phyloP scores from a whole-genome alignment of 1,140 invertebrate species.

The Octopus bimaculoides region DNA sequence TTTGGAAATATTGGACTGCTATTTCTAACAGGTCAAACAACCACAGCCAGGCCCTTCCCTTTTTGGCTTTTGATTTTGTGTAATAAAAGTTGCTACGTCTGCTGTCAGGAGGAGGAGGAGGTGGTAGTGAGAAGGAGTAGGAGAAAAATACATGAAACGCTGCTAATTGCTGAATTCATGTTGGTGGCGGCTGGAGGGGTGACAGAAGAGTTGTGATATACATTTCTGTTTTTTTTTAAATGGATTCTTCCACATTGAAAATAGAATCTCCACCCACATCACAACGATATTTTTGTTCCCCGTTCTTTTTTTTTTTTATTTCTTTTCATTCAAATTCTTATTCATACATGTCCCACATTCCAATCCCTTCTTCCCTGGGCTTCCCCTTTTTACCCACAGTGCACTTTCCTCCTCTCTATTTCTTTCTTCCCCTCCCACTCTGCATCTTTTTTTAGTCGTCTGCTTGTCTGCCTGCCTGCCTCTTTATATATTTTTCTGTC shows the following conservation, averaged over 20 bases:
- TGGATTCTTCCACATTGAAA: too few species aligned
- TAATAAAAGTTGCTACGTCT: neutral
- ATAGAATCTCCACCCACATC: neutral
- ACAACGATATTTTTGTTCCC: neutral
- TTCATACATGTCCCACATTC: neutral
- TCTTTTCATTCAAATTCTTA: neutral
- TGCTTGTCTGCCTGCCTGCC: neutral
- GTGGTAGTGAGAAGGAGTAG: neutral
- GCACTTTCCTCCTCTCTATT: neutral
- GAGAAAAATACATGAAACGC: too few species aligned
- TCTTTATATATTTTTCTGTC: neutral
- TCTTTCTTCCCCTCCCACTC: neutral
- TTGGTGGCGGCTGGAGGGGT: neutral
- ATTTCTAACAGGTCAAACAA: too few species aligned
- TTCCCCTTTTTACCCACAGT: neutral
- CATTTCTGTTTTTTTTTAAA: neutral
- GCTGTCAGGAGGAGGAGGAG: neutral
- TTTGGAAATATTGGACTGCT: too few species aligned
- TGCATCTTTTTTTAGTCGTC: neutral
- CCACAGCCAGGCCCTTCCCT: too few species aligned
- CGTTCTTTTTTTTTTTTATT: neutral
- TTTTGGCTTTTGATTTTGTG: neutral
- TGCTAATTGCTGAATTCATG: too few species aligned
- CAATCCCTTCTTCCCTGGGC: neutral
- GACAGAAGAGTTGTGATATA: neutral